Evolutionary conservation across 2,888 invertebrate species (phyloP).

Genomic region (Lochmaea capreae): DNA sequence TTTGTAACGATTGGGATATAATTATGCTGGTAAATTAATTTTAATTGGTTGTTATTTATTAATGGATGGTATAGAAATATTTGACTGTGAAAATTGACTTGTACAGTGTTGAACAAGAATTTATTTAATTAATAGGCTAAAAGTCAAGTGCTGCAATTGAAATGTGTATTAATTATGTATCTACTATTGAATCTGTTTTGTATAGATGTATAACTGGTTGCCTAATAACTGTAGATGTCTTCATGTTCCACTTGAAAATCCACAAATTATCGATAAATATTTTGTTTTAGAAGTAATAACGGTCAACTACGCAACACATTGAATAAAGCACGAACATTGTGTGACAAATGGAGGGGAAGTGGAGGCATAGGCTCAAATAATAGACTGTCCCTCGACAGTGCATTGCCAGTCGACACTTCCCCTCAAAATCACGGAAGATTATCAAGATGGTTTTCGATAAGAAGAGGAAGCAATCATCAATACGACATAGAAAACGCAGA

Average conservation of each 20-base stretch:
- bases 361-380: conserved; percentile 61
- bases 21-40: conserved; percentile 11
- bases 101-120: conserved; percentile 3
- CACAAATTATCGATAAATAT: background rate
- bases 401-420: conserved; percentile 58
- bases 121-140: background rate
- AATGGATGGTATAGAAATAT: background rate
- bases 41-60: conserved; percentile 11
- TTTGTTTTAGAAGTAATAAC: conserved; percentile 67
- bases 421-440: conserved; percentile 73
- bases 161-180: background rate
- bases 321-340: conserved; percentile 84
- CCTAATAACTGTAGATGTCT: too few relatives aligned
- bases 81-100: background rate
- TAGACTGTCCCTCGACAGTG: conserved; percentile 58
- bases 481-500: conserved; percentile 76
- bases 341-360: conserved; percentile 81
- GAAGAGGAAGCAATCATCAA: conserved; percentile 84
- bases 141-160: background rate
- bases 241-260: too few relatives aligned
- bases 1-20: conserved; percentile 11
- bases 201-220: too few relatives aligned
- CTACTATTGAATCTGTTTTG: background rate
- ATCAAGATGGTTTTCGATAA: conserved; percentile 90
- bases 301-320: conserved; percentile 83